These are phyloP conservation scores for Apeltes quadracus DNA, from an alignment of 2,113 vertebrate species.

Conservation along the genomic window DNA sequence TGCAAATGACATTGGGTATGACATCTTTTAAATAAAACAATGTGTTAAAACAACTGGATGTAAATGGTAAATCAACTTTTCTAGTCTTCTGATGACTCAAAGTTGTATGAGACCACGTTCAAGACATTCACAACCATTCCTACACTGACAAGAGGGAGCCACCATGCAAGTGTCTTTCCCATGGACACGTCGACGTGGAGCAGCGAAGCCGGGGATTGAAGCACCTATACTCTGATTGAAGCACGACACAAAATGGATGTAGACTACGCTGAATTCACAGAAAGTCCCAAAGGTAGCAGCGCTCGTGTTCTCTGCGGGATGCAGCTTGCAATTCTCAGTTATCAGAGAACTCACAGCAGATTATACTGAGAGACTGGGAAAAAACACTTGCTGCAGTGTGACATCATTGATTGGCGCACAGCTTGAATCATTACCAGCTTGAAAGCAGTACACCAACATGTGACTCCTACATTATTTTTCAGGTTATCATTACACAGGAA, in stretches of 20 bases:
- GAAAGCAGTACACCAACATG: background rate
- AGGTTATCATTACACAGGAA: background rate
- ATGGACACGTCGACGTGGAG: background rate
- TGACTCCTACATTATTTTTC: background rate
- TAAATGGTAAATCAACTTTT: background rate
- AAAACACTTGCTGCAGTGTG: background rate
- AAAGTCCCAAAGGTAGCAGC: background rate
- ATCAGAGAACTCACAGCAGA: background rate
- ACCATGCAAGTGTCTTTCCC: background rate
- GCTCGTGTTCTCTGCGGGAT: background rate
- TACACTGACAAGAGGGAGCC: background rate
- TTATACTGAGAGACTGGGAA: background rate
- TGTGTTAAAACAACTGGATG: background rate
- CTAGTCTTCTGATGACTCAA: background rate
- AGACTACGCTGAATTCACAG: background rate
- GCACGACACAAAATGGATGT: background rate
- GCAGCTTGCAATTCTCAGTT: conserved; percentile 2
- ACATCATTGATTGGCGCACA: background rate
- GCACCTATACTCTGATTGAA: background rate
- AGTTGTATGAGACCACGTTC: background rate
- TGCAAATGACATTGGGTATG: too few species aligned
- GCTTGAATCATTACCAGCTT: background rate
- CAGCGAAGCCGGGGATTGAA: background rate
- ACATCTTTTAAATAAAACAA: background rate
- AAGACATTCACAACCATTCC: background rate